Base-by-base conservation (phyloP, 2,888 invertebrate species). In the Harpalus rufipes region DNA sequence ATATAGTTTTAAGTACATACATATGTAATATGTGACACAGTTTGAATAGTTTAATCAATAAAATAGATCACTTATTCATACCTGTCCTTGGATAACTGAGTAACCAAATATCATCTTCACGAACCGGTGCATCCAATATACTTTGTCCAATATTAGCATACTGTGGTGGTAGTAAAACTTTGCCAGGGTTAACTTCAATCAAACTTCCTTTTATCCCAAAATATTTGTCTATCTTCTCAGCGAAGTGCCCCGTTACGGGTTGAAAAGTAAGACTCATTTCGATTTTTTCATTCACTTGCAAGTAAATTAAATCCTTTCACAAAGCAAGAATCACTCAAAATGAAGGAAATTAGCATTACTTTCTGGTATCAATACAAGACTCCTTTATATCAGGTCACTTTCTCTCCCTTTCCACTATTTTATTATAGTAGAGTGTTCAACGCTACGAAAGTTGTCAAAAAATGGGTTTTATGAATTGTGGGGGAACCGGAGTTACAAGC, bases 51-150 rank as follows among this genome's bases (percentile, higher is more conserved):
- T 51, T 51, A 51, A 12, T 51, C 8, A 51, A 51, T 51, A 51
- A 51, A 51, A 10, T 2, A 12, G 10, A 51, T 51, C 8, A 51
- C 12, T 51, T 51, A 51, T 68, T 89, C 92, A 91, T 89, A 96
- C 97, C 97, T 88, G 97, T 97, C 88, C 97, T 94, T 0, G 98
- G 97, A 92, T 96, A 97, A 8, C 97, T 97, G 65, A 96, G 94
- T 90, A 97, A 92, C 95, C 97, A 97, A 0, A 97, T 94, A 89
- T 98, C 97, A 87, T 95, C 95, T 3, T 94, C 92, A 81, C 94
- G 92, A 1, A 97, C 94, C 82, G 95, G 92, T 89, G 97, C 93
- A 84, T 96, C 94, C 85, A 95, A 90, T 84, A 97, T 95, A 87
- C 94, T 93, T 87, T 94, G 93, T 0, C 94, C 95, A 51, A 96